Percentiles rank a stretch among this genome's conserved stretches.
phyloP scores from a whole-genome alignment of 2,113 vertebrate species.

The Pyxicephalus adspersus region DNA sequence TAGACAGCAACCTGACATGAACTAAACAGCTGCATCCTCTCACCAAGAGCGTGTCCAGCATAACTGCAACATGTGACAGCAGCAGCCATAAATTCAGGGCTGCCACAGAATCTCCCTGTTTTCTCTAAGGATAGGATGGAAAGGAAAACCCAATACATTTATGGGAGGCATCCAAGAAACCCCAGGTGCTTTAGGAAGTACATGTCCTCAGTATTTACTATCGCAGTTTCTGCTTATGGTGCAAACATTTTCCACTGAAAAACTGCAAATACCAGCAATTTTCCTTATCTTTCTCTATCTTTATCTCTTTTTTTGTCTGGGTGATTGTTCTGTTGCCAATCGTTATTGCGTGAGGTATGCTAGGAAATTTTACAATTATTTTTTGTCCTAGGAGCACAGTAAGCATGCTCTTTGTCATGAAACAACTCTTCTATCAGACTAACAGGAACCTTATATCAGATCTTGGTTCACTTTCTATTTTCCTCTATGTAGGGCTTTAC shows the following conservation, averaged over 20 bases:
- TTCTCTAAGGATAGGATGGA: conserved; percentile 12
- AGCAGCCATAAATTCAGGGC: conserved; percentile 7
- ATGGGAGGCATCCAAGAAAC: conserved; percentile 38
- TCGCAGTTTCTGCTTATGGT: background rate
- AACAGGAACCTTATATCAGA: no score
- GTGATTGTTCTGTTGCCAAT: no score
- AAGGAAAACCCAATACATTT: conserved; percentile 31
- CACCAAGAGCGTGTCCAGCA: conserved; percentile 7
- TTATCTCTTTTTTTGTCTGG: no score
- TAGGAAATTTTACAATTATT: no score
- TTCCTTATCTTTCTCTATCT: no score
- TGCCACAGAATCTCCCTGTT: conserved; percentile 35
- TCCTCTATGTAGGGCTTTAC: no score
- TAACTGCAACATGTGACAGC: conserved; percentile 20
- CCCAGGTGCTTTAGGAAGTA: conserved; percentile 35
- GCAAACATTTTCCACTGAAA: background rate
- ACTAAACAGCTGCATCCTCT: conserved; percentile 47
- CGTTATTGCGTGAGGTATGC: no score
- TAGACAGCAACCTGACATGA: conserved; percentile 44
- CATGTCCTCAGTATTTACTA: conserved; percentile 4
- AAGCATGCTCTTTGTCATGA: no score
- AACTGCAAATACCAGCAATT: background rate
- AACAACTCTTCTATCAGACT: no score
- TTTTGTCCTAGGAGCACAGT: no score
- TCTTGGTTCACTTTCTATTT: no score